A percentile compares a stretch with the other conserved stretches of the same genome.
Evolutionary conservation across 2,888 invertebrate species (phyloP).

Genomic region (Drosophila maculinotata): DNA sequence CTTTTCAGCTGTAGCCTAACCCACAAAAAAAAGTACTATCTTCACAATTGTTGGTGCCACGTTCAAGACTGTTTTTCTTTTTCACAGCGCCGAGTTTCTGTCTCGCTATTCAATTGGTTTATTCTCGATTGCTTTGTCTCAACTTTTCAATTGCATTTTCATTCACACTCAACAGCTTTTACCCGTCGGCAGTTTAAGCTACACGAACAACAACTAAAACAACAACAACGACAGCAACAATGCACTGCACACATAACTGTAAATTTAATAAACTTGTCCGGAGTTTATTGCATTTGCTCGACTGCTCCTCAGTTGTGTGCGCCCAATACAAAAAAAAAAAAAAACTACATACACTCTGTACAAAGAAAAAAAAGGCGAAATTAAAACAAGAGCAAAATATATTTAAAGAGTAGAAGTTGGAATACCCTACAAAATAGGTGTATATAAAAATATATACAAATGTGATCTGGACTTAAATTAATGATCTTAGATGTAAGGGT

Average conservation of each 20-base stretch:
- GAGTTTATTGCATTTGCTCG: conserved; percentile 73
- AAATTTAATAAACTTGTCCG: conserved; percentile 74
- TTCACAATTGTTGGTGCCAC: conserved; percentile 1
- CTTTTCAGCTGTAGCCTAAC: conserved; percentile 36
- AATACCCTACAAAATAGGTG: too few species aligned
- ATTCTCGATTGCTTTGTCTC: conserved; percentile 56
- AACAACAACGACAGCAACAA: conserved; percentile 4
- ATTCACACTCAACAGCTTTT: conserved; percentile 47
- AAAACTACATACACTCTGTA: neutral
- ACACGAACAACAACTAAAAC: conserved; percentile 5
- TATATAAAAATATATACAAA: too few species aligned
- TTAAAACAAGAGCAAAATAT: too few species aligned
- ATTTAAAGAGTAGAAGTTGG: neutral
- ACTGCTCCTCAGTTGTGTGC: conserved; percentile 39
- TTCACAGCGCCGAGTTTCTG: too few species aligned
- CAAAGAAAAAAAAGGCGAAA: neutral
- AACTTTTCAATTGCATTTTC: conserved; percentile 60
- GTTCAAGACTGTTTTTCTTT: too few species aligned
- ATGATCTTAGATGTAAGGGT: too few species aligned
- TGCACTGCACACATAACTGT: conserved; percentile 61
- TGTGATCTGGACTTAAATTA: too few species aligned
- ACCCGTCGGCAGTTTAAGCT: conserved; percentile 49
- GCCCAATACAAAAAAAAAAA: conserved; percentile 17
- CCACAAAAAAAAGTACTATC: conserved; percentile 16
- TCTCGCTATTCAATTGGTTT: conserved; percentile 42